Evolutionary conservation across 2,113 vertebrate genomes (phyloP), one percentile per base, ranked within the genome.

Genomic region (Myotis brandtii): DNA sequence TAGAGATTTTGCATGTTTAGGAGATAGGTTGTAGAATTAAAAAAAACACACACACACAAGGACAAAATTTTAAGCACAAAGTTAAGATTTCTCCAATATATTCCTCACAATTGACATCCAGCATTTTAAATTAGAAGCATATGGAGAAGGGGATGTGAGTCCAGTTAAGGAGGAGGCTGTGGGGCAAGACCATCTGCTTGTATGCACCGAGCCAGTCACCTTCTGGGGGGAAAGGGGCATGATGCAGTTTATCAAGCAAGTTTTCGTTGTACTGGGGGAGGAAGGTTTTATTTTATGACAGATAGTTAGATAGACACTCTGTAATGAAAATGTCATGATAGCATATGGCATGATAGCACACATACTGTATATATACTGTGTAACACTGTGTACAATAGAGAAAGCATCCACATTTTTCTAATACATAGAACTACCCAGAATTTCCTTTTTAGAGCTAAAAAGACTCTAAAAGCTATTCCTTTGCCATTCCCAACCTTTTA

Each of bases 131-230:
- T 81, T 72, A 80, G 84, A 93, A 96, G 80, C 96, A 97, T 96
- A 96, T 97, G 97, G 96, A 85, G 81, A 92, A 88, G 94, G 40
- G 89, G 43, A 48, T 95, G 64, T 96, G 90, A 80, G 64, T 90
- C 96, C 87, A 93, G 90, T 95, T 70, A 81, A 96, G 76, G 84
- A 87, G 84, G 93, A 96, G 81, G 95, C 96, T 97, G 87, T 93
- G 66, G 96, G 97, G 97, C 90, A 95, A 87, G 90, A 85, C 96
- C 97, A 97, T 97, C 96, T 97, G 96, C 75, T 94, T 50, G 16
- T 17, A 50, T 72, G 46, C 8, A 50, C 70, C 2, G 34, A 54
- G 72, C 92, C 75, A 96, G 90, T 95, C 70, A 96, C 95, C 96
- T 97, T 86, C 86, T 16, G 3, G 80, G 56, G 34, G 4, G 77